Percentiles rank a stretch among this genome's conserved stretches.
These are phyloP conservation scores for Pseudopipra pipra DNA, from an alignment of 2,113 vertebrate species.

Conservation along the genomic window DNA sequence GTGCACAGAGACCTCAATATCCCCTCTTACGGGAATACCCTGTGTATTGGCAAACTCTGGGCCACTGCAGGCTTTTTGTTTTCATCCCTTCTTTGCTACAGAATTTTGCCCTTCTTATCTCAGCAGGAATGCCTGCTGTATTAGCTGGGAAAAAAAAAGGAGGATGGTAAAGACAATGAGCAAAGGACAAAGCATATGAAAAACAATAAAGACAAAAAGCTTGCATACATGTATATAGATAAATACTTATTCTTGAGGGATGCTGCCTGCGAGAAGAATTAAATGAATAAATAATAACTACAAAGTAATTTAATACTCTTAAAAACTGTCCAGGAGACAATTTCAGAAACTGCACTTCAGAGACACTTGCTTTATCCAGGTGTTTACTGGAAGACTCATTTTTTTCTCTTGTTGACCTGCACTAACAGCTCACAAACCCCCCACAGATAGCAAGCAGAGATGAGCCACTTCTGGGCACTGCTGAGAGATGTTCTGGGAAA, in stretches of 20 bases:
- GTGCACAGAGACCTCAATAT: not conserved
- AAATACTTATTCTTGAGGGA: not conserved
- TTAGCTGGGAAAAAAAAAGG: not conserved
- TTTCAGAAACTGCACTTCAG: not conserved
- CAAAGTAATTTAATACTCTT: not conserved
- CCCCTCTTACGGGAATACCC: not conserved
- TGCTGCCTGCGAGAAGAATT: not conserved
- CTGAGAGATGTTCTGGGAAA: not conserved
- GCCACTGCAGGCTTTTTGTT: not conserved
- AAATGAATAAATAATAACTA: conserved; percentile 51
- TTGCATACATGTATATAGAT: not conserved
- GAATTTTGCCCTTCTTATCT: not conserved
- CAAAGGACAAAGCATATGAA: not conserved
- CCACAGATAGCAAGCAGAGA: not conserved
- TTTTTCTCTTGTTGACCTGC: not conserved
- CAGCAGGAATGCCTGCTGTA: not conserved
- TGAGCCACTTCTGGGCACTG: not conserved
- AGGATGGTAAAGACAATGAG: not conserved
- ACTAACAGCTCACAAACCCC: not conserved
- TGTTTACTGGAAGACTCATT: not conserved
- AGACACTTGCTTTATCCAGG: not conserved
- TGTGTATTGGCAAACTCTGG: not conserved
- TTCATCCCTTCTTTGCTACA: not conserved
- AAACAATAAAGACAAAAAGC: not conserved
- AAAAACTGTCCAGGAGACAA: not conserved